Evolutionary conservation across 1,140 invertebrate species (phyloP), one percentile per base, ranked within the genome.

Genomic region (Druon quercuslanigerum): DNA sequence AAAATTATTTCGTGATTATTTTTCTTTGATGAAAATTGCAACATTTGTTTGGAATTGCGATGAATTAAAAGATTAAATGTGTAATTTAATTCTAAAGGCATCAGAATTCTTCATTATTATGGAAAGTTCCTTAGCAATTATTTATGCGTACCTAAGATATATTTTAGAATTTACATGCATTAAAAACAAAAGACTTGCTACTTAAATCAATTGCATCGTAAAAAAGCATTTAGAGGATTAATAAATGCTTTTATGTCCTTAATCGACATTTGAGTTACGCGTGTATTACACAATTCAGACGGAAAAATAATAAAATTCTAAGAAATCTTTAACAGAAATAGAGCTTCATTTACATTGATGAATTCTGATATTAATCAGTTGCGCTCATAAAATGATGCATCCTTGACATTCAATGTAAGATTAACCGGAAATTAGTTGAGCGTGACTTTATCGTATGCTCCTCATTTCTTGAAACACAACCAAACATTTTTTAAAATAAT

Each of bases 301-400:
- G 51, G 51, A 73, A 73, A 73, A 52, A 73, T 51, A 73, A 73
- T 25, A 73, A 73, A 73, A 73, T 52, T 54, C 51, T n/a, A 9
- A 40, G 51, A 66, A 66, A 66, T 66, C 20, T 66, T 5, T 8
- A 66, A 66, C 57, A 40, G 14, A 66, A 66, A 66, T 66, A 66
- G 57, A 66, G 40, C 33, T 66, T 66, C 16, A 66, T 40, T 66
- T 25, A 57, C 19, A 66, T 33, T 66, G 9, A 40, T 33, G 57
- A 13, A 66, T 66, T 66, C 57, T 66, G 57, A 66, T 66, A 33
- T 66, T 66, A 66, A 66, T 66, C 33, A 66, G 13, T 2, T 16
- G 13, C 5, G 20, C 16, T 20, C 57, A 20, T 66, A 66, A 66
- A 66, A 66, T 16, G 57, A 66, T 66, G 20, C 57, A 66, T 40